Evolutionary conservation across 2,113 vertebrate genomes (phyloP).

Genomic region (Saccopteryx leptura): DNA sequence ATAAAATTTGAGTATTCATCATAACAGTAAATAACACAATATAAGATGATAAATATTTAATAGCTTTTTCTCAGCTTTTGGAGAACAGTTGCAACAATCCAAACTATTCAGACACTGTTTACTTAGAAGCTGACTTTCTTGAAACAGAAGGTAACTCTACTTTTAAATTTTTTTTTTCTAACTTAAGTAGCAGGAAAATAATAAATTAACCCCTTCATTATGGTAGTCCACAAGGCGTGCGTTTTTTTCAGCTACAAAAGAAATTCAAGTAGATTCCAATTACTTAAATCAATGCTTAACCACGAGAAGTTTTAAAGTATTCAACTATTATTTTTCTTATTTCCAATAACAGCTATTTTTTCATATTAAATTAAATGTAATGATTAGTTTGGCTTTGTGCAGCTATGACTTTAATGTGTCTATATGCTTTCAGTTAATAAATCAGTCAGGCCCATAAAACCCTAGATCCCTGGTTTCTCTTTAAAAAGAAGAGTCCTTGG

Average conservation of each 20-base stretch:
- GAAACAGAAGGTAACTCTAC: constrained; percentile 74
- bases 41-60: constrained; percentile 77
- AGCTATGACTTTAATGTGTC: background rate
- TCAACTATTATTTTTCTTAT: constrained; percentile 44
- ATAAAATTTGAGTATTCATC: constrained; percentile 77
- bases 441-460: background rate
- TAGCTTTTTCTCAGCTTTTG: constrained; percentile 68
- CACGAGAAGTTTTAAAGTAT: constrained; percentile 28
- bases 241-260: constrained; percentile 25
- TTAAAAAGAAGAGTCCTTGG: background rate
- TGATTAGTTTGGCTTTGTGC: background rate
- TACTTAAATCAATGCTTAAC: constrained; percentile 40
- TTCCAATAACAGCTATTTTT: background rate
- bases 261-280: background rate
- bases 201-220: constrained; percentile 58
- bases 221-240: background rate
- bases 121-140: constrained; percentile 67
- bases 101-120: constrained; percentile 75
- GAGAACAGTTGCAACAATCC: constrained; percentile 73
- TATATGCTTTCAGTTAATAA: constrained; percentile 27
- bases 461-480: background rate
- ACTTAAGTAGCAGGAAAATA: constrained; percentile 53
- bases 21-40: constrained; percentile 77
- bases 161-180: background rate
- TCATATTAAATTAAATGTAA: background rate